Evolutionary conservation across 1,140 invertebrate genomes (phyloP).

Genomic region (Drosophila rufa): DNA sequence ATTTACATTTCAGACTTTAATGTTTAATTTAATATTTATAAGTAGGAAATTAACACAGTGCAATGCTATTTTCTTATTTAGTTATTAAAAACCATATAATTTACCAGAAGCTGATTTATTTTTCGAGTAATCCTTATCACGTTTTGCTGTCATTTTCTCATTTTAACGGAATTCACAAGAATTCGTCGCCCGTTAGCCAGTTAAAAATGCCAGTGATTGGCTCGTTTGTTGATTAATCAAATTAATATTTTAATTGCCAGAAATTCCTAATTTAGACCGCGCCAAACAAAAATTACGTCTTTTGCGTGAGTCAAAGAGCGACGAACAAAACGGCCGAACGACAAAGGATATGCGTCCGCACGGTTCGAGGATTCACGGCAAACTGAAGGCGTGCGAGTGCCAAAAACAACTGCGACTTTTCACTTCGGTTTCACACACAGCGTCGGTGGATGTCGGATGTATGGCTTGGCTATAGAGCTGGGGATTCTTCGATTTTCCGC

Average conservation of each 20-base stretch:
- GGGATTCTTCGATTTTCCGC: slow-evolving; percentile 46
- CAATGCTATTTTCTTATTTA: background rate
- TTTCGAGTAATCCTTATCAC: slow-evolving; percentile 85
- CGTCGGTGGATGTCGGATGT: slow-evolving; percentile 16
- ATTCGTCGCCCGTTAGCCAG: slow-evolving; percentile 49
- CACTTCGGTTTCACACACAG: slow-evolving; percentile 44
- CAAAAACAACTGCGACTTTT: slow-evolving; percentile 66
- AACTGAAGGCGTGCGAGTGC: slow-evolving; percentile 60
- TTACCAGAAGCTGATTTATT: slow-evolving; percentile 82
- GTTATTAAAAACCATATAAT: background rate
- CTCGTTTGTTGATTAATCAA: background rate
- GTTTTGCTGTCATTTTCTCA: slow-evolving; percentile 85
- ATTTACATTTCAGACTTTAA: too few species aligned
- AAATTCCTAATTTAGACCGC: background rate
- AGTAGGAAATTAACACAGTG: background rate
- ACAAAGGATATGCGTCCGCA: slow-evolving; percentile 37
- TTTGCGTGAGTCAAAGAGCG: slow-evolving; percentile 11
- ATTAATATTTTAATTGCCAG: background rate
- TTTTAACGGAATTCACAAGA: slow-evolving; percentile 78
- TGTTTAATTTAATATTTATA: background rate
- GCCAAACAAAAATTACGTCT: slow-evolving; percentile 58
- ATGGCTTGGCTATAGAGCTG: slow-evolving; percentile 7
- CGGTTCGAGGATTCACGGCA: slow-evolving; percentile 61
- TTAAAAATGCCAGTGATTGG: background rate
- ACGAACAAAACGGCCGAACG: too few species aligned